Percentiles rank a stretch among this genome's conserved stretches.
These are phyloP conservation scores for Gavia stellata DNA, from an alignment of 2,113 vertebrate genomes.

Conservation along the genomic window DNA sequence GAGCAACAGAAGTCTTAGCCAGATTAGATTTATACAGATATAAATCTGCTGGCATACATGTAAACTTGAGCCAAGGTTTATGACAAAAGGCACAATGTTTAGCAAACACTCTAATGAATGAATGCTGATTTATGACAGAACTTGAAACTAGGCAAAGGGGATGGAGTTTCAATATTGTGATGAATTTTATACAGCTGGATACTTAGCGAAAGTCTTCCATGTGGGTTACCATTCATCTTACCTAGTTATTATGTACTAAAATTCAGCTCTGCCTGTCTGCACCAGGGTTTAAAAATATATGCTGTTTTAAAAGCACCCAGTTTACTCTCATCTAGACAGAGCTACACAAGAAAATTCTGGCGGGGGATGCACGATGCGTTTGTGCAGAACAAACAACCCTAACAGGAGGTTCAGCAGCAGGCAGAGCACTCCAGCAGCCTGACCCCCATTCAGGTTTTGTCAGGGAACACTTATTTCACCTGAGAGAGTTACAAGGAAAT, in stretches of 20 bases:
- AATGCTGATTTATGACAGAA: not conserved
- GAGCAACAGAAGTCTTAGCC: not conserved
- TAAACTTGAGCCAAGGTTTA: not conserved
- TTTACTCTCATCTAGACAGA: not conserved
- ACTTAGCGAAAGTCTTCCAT: not conserved
- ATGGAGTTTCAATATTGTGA: not conserved
- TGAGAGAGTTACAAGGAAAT: not conserved
- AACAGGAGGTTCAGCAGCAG: not conserved
- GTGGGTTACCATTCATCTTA: not conserved
- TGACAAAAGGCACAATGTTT: constrained; percentile 3
- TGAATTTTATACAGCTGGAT: not conserved
- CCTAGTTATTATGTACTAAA: not conserved
- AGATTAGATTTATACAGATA: not conserved
- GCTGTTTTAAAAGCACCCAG: not conserved
- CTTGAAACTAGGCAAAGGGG: not conserved
- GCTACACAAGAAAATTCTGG: constrained; percentile 21
- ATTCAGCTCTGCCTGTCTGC: not conserved
- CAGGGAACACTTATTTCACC: not conserved
- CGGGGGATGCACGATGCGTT: not conserved
- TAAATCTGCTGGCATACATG: not conserved
- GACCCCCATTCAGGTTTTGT: not conserved
- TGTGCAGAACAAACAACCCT: constrained; percentile 8
- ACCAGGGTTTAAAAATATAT: not conserved
- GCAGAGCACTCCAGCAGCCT: not conserved
- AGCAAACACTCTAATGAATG: not conserved